A percentile compares a stretch with the other conserved stretches of the same genome.
phyloP scores from a whole-genome alignment of 2,113 vertebrate genomes.

The Puma concolor region DNA sequence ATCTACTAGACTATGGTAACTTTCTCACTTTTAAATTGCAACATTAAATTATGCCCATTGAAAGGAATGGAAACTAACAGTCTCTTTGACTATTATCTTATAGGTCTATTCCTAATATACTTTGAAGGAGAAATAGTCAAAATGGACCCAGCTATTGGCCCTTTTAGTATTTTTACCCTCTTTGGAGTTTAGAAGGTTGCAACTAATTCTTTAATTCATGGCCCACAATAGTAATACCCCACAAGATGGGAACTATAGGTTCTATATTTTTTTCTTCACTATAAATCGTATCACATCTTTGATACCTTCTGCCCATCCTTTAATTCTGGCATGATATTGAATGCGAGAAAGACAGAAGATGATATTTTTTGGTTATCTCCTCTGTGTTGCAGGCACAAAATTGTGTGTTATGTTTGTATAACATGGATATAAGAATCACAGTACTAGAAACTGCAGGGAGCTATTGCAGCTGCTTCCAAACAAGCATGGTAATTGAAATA shows the following conservation, averaged over 20 bases:
- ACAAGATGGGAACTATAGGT: background rate
- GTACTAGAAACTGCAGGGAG: background rate
- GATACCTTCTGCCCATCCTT: background rate
- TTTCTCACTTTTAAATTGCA: constrained; percentile 10
- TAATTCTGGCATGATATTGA: background rate
- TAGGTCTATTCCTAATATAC: background rate
- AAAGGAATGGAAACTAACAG: background rate
- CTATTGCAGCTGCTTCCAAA: background rate
- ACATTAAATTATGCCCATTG: background rate
- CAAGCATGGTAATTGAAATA: background rate
- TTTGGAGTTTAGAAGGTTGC: background rate
- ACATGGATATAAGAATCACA: background rate
- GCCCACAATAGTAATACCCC: background rate
- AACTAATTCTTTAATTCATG: background rate
- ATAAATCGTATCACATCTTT: background rate
- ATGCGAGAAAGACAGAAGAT: background rate
- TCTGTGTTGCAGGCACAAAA: background rate
- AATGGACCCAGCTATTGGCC: background rate
- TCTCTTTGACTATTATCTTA: background rate
- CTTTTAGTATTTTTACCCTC: background rate
- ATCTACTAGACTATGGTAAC: background rate
- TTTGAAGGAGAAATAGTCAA: background rate
- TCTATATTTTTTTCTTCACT: background rate
- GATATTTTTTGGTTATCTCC: background rate
- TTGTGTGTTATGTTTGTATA: background rate